Evolutionary conservation across 1,140 invertebrate species (phyloP).

Genomic region (Megalonaias nervosa): DNA sequence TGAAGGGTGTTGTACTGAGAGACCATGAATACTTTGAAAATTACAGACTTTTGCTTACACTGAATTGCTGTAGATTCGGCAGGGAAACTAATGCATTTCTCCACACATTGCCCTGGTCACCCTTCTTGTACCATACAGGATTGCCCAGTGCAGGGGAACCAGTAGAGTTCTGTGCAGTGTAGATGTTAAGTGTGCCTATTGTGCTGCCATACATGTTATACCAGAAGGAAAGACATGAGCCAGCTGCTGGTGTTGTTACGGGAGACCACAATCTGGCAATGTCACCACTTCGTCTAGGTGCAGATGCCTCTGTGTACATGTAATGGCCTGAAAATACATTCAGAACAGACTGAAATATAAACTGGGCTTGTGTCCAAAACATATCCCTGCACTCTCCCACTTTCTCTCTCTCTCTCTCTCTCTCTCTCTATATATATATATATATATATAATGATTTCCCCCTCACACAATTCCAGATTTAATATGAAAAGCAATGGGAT

Average conservation of each 20-base stretch:
- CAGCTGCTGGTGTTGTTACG: constrained; percentile 16
- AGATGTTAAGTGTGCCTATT: constrained; percentile 61
- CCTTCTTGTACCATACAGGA: constrained; percentile 52
- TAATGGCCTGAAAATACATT: constrained; percentile 70
- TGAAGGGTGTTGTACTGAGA: no score
- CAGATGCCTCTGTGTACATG: constrained; percentile 83
- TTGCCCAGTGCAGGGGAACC: constrained; percentile 15
- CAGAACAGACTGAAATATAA: neutral
- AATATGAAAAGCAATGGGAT: no score
- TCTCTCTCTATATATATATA: no score
- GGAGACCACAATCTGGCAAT: constrained; percentile 70
- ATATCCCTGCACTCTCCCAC: no score
- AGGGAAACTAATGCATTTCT: constrained; percentile 39
- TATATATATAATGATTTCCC: neutral
- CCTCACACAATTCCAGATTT: no score
- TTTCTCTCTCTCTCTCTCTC: no score
- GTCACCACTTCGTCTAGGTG: constrained; percentile 77
- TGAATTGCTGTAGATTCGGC: constrained; percentile 13
- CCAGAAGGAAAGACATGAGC: constrained; percentile 75
- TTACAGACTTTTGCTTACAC: constrained; percentile 7
- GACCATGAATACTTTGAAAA: no score
- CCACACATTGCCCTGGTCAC: constrained; percentile 59
- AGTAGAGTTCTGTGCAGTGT: constrained; percentile 37
- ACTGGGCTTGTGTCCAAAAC: neutral
- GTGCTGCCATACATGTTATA: constrained; percentile 82